These are phyloP conservation scores for Micromesistius poutassou DNA, from an alignment of 2,797 vertebrate species.

Conservation along the genomic window DNA sequence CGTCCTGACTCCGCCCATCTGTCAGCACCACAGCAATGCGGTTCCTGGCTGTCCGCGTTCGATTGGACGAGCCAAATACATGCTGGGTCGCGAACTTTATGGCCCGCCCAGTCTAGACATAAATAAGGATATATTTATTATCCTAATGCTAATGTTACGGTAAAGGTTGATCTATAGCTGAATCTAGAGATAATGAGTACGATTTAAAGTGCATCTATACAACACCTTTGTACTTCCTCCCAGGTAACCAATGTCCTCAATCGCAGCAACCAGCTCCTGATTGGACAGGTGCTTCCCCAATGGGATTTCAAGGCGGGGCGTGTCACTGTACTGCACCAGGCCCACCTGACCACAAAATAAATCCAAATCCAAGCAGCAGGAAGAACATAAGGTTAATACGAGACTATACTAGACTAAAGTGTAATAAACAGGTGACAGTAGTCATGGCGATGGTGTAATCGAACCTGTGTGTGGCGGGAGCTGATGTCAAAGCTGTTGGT, in stretches of 20 bases:
- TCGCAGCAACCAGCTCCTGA: constrained; percentile 65
- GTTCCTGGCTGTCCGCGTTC: constrained; percentile 68
- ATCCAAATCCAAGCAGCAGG: background rate
- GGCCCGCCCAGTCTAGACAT: constrained; percentile 73
- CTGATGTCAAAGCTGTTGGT: constrained; percentile 78
- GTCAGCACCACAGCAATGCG: constrained; percentile 79
- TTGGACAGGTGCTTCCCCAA: constrained; percentile 64
- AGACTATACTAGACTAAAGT: background rate
- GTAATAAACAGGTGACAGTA: background rate
- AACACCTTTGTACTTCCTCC: constrained; percentile 77
- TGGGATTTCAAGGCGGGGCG: constrained; percentile 75
- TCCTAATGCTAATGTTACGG: background rate
- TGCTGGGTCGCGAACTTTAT: constrained; percentile 78
- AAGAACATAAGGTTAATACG: background rate
- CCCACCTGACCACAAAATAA: constrained; percentile 53
- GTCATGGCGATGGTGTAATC: background rate
- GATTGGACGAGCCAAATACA: constrained; percentile 70
- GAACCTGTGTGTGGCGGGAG: constrained; percentile 71
- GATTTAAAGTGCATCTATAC: constrained; percentile 3
- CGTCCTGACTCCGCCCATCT: constrained; percentile 81
- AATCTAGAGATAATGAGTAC: background rate
- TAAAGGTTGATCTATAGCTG: background rate
- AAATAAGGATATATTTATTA: background rate
- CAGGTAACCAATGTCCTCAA: constrained; percentile 68
- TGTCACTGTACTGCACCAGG: constrained; percentile 80